A percentile compares a stretch with the other conserved stretches of the same genome.
These are phyloP conservation scores for Heterotis niloticus DNA, from an alignment of 2,113 vertebrate genomes.

Conservation along the genomic window DNA sequence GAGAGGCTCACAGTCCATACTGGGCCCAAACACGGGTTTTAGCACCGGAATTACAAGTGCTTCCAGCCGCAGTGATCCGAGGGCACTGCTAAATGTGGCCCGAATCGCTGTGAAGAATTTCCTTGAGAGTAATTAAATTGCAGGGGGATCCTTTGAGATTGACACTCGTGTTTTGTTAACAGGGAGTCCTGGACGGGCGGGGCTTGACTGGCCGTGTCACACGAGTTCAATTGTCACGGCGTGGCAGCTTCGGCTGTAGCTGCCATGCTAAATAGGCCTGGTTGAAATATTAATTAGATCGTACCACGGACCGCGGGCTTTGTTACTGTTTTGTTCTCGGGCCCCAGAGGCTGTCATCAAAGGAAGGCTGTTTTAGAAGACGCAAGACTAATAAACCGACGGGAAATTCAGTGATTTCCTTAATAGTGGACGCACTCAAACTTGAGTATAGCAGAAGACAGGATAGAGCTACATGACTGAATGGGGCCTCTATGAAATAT, in stretches of 20 bases:
- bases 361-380: not conserved
- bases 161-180: not conserved
- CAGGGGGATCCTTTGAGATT: not conserved
- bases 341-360: not conserved
- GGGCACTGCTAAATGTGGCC: not conserved
- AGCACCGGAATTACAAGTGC: constrained; percentile 33
- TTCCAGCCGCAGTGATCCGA: constrained; percentile 23
- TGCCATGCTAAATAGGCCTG: not conserved
- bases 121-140: constrained; percentile 3
- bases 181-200: not conserved
- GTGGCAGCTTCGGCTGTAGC: not conserved
- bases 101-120: not conserved
- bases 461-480: too few species aligned
- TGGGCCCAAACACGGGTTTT: not conserved
- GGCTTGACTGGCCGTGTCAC: not conserved
- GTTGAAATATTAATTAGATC: not conserved
- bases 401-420: not conserved
- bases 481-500: not conserved
- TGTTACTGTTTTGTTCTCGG: not conserved
- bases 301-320: not conserved
- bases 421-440: too few species aligned
- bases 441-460: too few species aligned
- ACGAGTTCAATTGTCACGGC: not conserved
- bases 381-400: not conserved
- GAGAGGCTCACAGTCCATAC: too few species aligned